Base-by-base conservation (phyloP, 2,797 vertebrate species). In the Manis pentadactyla region DNA sequence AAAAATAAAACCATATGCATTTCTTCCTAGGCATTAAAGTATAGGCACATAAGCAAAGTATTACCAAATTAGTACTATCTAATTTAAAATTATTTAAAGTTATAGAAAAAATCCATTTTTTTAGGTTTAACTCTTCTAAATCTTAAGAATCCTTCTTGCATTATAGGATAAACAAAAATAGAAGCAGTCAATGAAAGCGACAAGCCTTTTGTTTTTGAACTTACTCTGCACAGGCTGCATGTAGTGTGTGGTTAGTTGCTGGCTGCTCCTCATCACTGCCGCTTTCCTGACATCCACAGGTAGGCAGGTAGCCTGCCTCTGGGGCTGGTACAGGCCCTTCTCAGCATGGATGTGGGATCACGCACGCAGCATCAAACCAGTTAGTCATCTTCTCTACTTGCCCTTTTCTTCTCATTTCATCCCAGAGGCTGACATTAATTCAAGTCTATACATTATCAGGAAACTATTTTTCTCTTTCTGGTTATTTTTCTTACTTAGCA, bases 71-170 rank as follows among this genome's bases (percentile, higher is more conserved):
- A 42, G 2, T 11, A 46, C 37, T 42, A 69, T 14, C 37, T 71
- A 71, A 46, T 29, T 63, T 90, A 71, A 75, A 87, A 51, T 83
- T 69, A 69, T 31, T 91, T 53, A 27, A 95, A 85, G 3, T 27
- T 51, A 63, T 9, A 69, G 42, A 13, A 49, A 74, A 51, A 29
- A 59, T 39, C 0, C 2, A 63, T 79, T 73, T 37, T 78, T 4
- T 75, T 77, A 37, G 74, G 18, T n/a, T 77, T 66, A 49, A n/a
- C 7, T 14, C 25, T 86, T 31, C 37, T 39, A 82, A 61, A 42
- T 87, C 39, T 66, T 73, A 94, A 87, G 37, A 37, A 17, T 25
- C 27, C 12, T 73, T 74, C n/a, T 93, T 90, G 4, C 25, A 5
- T 66, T 73, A 49, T 12, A 57, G n/a, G 34, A 77, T 9, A 55